Evolutionary conservation across 2,888 invertebrate genomes (phyloP), one percentile per base, ranked within the genome.

Genomic region (Steinernema carpocapsae): DNA sequence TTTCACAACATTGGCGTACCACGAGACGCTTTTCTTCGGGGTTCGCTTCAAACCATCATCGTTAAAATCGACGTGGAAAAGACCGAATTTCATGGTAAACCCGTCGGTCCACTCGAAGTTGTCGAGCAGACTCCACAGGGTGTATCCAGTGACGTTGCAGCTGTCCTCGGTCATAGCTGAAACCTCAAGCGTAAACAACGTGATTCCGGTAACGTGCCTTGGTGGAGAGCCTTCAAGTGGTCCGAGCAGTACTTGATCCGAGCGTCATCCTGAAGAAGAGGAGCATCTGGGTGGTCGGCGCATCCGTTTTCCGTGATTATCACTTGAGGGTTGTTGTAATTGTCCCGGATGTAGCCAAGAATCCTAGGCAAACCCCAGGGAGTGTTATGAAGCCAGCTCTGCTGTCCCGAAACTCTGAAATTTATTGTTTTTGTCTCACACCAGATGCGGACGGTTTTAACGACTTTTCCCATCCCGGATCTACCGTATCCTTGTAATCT

Each of bases 31-130:
- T 70, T 90, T 88, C 88, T 93, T 93, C 45, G 92, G 90, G 73
- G 91, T 91, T 79, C 93, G 89, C 56, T 91, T 91, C 84, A 91
- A 91, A 78, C 91, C 89, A 7, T 92, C 91, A 85, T 92, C 91
- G 71, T 89, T 89, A 87, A 92, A 93, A 88, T 93, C 91, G 51
- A 93, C 92, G 86, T 91, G 90, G 86, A 91, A 92, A 75, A 93
- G 89, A 77, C 93, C 93, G 89, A 92, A 92, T 51, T 83, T 84
- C 51, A 82, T 92, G 91, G 91, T 91, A 93, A 17, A 17, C 37
- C 93, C 93, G 51, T 90, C 89, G 75, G 90, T 89, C 93, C 93
- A 94, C 87, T 94, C 93, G 88, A 92, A 93, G 85, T 93, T 93
- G 84, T 94, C 94, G 88, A 93, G 90, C 26, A 94, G 88, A 79